Conservation (phyloP, 2,888 invertebrate species). For the Invenusta paracnida region DNA sequence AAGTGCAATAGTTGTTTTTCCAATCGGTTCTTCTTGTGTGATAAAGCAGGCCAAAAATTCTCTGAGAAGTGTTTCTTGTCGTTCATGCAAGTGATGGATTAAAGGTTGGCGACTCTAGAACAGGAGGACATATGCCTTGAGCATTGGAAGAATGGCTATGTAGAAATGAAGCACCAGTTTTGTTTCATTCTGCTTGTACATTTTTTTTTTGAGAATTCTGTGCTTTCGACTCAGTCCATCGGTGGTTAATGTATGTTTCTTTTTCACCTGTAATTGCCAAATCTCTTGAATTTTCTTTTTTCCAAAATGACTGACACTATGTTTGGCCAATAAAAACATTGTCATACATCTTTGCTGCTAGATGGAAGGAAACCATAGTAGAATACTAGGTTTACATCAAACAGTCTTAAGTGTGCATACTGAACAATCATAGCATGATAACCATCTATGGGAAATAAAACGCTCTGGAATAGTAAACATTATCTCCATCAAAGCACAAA, state of each 20-base stretch:
- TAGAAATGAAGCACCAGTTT: neutral
- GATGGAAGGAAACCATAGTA: conserved; percentile 38
- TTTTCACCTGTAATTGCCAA: neutral
- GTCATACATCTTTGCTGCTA: neutral
- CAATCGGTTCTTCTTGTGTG: neutral
- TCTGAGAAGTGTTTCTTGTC: neutral
- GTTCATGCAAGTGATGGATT: neutral
- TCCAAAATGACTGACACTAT: neutral
- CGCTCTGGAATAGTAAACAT: conserved; percentile 46
- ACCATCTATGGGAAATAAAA: conserved; percentile 47
- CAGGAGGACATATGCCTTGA: neutral
- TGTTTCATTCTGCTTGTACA: neutral
- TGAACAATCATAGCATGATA: conserved; percentile 47
- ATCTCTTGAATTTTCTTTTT: neutral
- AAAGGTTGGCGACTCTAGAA: neutral
- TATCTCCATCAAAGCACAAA: conserved; percentile 45
- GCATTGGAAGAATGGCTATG: neutral
- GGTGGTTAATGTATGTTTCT: neutral
- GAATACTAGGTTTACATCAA: conserved; percentile 46
- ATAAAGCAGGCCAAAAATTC: neutral
- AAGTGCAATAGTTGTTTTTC: neutral
- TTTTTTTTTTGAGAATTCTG: neutral
- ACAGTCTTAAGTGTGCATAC: conserved; percentile 44
- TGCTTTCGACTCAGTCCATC: neutral
- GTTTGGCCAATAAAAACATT: conserved; percentile 7